Base-by-base conservation (phyloP, 2,888 invertebrate species). In the Himalopsyche anomala region DNA sequence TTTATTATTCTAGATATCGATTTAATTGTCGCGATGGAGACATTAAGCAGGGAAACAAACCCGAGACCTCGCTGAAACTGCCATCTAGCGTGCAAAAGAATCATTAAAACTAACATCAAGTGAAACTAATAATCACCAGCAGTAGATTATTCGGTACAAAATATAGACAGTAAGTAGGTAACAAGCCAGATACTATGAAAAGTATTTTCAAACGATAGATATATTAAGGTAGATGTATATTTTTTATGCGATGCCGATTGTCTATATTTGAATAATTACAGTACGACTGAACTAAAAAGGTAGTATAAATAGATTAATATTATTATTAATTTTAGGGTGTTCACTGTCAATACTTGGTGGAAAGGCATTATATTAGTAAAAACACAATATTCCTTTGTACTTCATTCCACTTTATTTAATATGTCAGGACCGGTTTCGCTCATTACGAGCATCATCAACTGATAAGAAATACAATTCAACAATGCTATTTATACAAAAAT, bases 111-210 rank as follows among this genome's bases (percentile, higher is more conserved):
- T 62, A 62, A 62, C 85, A 84, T 51, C 82, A 85, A 74, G 56
- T 84, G 54, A 36, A 85, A 86, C 87, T 87, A 87, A 87, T 87
- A 87, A 85, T 84, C 87, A 69, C 87, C 87, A 56, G 51, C 42
- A 42, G 4, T 15, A 12, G 51, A 12, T 51, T 51, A 51, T 51
- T 19, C 55, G 36, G 82, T 62, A 19, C 62, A 19, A 62, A 19
- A 62, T 19, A 19, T 28, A 62, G 62, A 62, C 62, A 62, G 62
- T 62, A 17, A 56, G 19, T 56, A 19, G 62, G 62, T 62, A 62
- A 8, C 19, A 9, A 62, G 28, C 11, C 9, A 62, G 56, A 56
- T 9, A 56, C 19, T 62, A 62, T 19, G 62, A 62, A 56, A 62
- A 62, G 62, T 62, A 62, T 62, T 62, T 62, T 62, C 28, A 19